These are phyloP conservation scores for Electrophaes corylata DNA, from an alignment of 2,888 invertebrate genomes.

Conservation along the genomic window DNA sequence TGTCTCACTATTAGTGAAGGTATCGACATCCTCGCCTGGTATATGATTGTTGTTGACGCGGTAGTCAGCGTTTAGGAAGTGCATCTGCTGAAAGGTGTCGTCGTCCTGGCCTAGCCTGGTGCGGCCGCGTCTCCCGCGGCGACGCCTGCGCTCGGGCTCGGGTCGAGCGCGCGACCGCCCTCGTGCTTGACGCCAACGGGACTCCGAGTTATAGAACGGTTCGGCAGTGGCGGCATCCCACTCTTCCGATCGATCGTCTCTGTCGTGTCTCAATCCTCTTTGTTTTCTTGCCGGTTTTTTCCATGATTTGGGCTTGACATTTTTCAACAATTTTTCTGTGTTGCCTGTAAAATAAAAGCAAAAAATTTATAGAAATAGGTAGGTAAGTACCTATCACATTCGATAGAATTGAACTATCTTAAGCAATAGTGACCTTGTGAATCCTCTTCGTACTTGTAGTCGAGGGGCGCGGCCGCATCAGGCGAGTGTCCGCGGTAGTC, in stretches of 20 bases:
- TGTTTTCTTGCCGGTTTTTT: slow-evolving; percentile 49
- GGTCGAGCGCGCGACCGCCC: neutral
- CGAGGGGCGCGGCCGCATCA: slow-evolving; percentile 59
- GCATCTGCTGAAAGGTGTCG: neutral
- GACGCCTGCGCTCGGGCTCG: neutral
- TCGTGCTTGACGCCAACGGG: slow-evolving; percentile 2
- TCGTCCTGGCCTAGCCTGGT: neutral
- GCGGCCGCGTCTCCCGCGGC: neutral
- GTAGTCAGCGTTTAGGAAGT: slow-evolving; percentile 42
- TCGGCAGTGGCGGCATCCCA: neutral
- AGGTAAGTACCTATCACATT: no score
- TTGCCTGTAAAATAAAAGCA: slow-evolving; percentile 46
- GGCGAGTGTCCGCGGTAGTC: slow-evolving; percentile 63
- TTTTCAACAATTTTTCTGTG: slow-evolving; percentile 45
- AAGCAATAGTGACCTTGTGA: slow-evolving; percentile 26
- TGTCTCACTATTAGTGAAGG: slow-evolving; percentile 40
- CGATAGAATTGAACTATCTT: neutral
- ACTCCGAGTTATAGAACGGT: neutral
- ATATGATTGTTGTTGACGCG: slow-evolving; percentile 44
- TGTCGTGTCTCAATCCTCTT: slow-evolving; percentile 33
- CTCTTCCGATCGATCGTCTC: slow-evolving; percentile 10
- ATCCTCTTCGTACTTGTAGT: slow-evolving; percentile 68
- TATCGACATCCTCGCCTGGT: slow-evolving; percentile 41
- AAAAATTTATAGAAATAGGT: neutral
- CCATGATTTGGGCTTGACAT: slow-evolving; percentile 49